These are phyloP conservation scores for Troides helena DNA, from an alignment of 2,888 invertebrate genomes.

Conservation along the genomic window DNA sequence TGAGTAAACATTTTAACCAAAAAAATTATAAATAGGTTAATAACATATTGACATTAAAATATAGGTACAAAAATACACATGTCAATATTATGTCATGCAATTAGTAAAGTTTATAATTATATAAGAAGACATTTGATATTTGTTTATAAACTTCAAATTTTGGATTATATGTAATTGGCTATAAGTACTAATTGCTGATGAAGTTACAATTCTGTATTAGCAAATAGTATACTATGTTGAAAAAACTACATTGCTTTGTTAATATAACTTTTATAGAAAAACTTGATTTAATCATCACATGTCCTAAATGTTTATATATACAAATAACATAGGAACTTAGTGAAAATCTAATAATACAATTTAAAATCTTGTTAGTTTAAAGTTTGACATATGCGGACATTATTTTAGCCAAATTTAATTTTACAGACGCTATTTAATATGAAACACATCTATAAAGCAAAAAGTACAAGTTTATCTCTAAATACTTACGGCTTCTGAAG, in stretches of 20 bases:
- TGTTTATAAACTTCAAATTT: no score
- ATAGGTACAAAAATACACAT: no score
- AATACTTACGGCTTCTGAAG: constrained; percentile 64
- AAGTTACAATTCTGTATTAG: neutral
- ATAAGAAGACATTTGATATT: no score
- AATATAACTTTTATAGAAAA: neutral
- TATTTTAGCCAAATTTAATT: constrained; percentile 41
- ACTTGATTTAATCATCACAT: neutral
- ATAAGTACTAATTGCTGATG: no score
- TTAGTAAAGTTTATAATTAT: no score
- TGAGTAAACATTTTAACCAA: no score
- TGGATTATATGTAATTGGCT: no score
- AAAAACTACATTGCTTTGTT: neutral
- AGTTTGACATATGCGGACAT: constrained; percentile 63
- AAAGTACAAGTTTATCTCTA: constrained; percentile 19
- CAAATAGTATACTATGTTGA: neutral
- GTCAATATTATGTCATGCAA: no score
- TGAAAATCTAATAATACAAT: constrained; percentile 32
- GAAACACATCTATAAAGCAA: constrained; percentile 32
- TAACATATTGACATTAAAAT: no score
- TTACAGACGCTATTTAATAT: constrained; percentile 1
- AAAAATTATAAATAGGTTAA: no score
- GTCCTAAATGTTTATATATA: constrained; percentile 4
- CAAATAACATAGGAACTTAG: constrained; percentile 23
- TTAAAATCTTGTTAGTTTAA: constrained; percentile 39